Evolutionary conservation across 2,797 vertebrate species (phyloP).

Genomic region (Allochrocebus solatus): DNA sequence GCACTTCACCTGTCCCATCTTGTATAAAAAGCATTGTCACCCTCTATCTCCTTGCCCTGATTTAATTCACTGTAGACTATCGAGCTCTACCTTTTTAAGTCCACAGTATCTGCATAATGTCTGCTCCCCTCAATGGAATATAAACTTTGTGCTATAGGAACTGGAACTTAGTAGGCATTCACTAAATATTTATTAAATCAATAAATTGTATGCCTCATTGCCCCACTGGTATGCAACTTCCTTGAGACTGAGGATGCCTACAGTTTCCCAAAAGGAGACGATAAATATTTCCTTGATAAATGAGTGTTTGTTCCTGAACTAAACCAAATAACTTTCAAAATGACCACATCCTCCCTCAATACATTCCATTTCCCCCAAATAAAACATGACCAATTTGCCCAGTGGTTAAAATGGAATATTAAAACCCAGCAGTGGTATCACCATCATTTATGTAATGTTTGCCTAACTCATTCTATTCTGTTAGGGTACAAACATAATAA

Average conservation of each 20-base stretch:
- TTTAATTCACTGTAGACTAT: neutral
- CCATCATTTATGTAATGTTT: slow-evolving; percentile 27
- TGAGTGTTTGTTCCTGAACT: neutral
- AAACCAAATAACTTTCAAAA: slow-evolving; percentile 25
- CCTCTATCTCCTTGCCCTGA: neutral
- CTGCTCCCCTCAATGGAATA: neutral
- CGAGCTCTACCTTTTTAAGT: neutral
- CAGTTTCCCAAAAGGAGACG: neutral
- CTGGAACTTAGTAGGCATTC: neutral
- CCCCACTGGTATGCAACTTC: neutral
- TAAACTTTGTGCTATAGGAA: neutral
- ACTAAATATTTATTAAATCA: neutral
- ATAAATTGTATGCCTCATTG: neutral
- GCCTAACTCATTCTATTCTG: neutral
- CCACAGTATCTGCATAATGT: neutral
- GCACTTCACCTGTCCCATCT: neutral
- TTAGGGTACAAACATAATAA: neutral
- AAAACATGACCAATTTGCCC: neutral
- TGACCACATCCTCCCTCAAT: neutral
- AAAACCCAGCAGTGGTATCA: neutral
- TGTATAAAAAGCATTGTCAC: neutral
- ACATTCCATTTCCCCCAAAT: neutral
- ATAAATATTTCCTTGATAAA: slow-evolving; percentile 9
- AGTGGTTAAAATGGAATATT: slow-evolving; percentile 3
- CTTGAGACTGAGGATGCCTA: neutral